Conservation (phyloP, 2,797 vertebrate genomes). For the Microcaecilia unicolor region DNA sequence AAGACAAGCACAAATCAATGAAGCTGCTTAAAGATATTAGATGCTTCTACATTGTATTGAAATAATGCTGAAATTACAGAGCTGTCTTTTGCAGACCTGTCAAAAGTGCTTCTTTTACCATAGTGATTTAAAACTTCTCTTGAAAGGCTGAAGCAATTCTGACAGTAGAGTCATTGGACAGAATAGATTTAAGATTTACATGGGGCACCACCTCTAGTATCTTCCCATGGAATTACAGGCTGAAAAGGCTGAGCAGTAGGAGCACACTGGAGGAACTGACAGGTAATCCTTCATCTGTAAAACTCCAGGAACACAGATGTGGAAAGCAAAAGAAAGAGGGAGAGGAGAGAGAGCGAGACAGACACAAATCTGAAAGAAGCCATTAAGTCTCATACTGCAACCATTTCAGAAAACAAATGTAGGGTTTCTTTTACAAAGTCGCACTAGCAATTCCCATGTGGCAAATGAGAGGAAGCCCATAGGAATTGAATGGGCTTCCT, state of each 20-base stretch:
- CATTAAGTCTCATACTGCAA: constrained; percentile 40
- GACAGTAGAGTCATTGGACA: constrained; percentile 32
- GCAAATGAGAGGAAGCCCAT: too few species aligned
- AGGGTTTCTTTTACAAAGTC: too few species aligned
- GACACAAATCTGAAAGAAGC: constrained; percentile 6
- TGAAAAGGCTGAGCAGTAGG: background rate
- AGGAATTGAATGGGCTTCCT: too few species aligned
- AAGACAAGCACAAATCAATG: constrained; percentile 47
- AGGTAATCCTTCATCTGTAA: background rate
- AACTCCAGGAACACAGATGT: constrained; percentile 3
- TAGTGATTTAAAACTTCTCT: constrained; percentile 27
- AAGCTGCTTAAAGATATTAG: constrained; percentile 39
- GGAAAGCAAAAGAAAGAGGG: background rate
- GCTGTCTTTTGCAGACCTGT: constrained; percentile 39
- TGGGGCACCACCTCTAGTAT: constrained; percentile 1
- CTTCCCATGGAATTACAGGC: background rate
- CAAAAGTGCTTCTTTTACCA: constrained; percentile 28
- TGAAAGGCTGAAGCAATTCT: constrained; percentile 28
- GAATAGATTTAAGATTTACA: constrained; percentile 12
- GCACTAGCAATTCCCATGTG: too few species aligned
- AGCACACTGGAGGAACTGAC: background rate
- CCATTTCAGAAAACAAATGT: too few species aligned
- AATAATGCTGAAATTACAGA: constrained; percentile 49
- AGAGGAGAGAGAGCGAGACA: background rate
- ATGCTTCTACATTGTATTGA: constrained; percentile 44